These are phyloP conservation scores for Myotis pilosus DNA, from an alignment of 2,797 vertebrate genomes.

Conservation along the genomic window DNA sequence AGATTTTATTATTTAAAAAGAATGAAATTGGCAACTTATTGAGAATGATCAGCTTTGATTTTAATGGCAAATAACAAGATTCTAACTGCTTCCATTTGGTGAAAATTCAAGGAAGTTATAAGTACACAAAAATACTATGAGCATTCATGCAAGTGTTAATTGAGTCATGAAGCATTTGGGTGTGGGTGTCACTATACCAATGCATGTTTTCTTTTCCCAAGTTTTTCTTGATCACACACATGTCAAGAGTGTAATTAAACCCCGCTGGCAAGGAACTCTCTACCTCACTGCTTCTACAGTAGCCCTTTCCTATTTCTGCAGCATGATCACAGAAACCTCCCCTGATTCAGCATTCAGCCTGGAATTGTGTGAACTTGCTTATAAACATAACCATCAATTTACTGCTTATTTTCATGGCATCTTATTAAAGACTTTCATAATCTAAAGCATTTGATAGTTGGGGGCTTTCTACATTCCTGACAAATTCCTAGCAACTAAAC, in stretches of 20 bases:
- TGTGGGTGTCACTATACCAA: background rate
- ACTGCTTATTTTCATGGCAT: background rate
- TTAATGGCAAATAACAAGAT: background rate
- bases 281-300: background rate
- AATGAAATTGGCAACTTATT: background rate
- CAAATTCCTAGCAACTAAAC: background rate
- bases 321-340: background rate
- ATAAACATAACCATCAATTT: background rate
- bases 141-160: background rate
- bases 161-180: background rate
- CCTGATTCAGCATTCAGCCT: background rate
- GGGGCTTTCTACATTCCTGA: background rate
- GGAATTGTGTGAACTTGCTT: background rate
- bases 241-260: background rate
- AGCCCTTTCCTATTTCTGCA: background rate
- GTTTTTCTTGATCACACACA: background rate
- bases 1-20: background rate
- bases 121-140: background rate
- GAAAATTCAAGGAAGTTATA: background rate
- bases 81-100: background rate
- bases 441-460: background rate
- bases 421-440: constrained; percentile 38
- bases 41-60: background rate
- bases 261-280: background rate
- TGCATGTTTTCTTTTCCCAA: background rate